Conservation (phyloP, 2,888 invertebrate species). For the Philonicus albiceps region DNA sequence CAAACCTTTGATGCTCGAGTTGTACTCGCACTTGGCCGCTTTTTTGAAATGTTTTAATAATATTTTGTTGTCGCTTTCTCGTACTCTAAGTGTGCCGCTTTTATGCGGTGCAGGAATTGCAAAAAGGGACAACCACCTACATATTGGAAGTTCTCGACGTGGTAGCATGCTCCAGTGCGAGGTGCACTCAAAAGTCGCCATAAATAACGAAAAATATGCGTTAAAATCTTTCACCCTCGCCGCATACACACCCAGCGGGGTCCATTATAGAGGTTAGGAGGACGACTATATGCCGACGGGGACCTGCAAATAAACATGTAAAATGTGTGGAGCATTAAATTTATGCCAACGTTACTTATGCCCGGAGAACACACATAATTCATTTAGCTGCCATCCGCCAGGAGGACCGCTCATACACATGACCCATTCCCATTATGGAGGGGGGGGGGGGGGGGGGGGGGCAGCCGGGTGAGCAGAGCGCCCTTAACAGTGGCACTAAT, state of each 20-base stretch:
- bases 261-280: constrained; percentile 6
- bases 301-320: constrained; percentile 35
- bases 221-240: neutral
- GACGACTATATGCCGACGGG: neutral
- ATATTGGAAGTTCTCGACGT: neutral
- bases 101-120: neutral
- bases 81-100: neutral
- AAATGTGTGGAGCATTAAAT: constrained; percentile 41
- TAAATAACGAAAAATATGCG: constrained; percentile 23
- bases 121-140: neutral
- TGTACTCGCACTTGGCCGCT: neutral
- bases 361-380: constrained; percentile 19
- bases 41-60: neutral
- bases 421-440: too few species aligned
- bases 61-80: neutral
- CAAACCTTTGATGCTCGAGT: neutral
- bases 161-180: neutral
- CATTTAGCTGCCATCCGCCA: neutral
- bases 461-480: neutral
- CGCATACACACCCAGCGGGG: neutral
- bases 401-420: neutral
- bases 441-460: too few species aligned
- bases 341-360: constrained; percentile 35
- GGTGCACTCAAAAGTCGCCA: constrained; percentile 20
- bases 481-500: constrained; percentile 36